phyloP scores from a whole-genome alignment of 1,140 invertebrate species.

The Dendroctonus valens region DNA sequence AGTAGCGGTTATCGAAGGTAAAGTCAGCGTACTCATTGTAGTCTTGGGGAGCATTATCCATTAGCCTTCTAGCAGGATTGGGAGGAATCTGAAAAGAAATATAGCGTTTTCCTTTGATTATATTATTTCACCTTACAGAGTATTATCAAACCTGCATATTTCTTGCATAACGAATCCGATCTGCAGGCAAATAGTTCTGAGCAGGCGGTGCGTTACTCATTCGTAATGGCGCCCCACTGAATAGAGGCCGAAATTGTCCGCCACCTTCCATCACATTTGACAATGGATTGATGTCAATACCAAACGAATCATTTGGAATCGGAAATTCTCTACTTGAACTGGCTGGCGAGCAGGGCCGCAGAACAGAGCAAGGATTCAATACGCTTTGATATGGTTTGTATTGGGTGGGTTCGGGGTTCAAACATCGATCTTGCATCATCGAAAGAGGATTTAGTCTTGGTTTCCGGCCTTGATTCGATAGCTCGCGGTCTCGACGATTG shows the following conservation, averaged over 20 bases:
- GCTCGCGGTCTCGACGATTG: not conserved
- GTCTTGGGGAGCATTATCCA: not conserved
- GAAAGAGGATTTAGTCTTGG: slow-evolving; percentile 2
- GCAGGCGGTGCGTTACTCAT: not conserved
- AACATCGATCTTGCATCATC: not conserved
- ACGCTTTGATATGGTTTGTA: slow-evolving; percentile 2
- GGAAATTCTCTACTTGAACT: not conserved
- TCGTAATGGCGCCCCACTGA: not conserved
- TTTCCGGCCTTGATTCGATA: not conserved
- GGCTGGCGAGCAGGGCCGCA: not conserved
- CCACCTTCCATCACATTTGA: not conserved
- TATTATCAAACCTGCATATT: not conserved
- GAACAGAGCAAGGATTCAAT: not conserved
- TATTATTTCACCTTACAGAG: no score
- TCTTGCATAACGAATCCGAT: not conserved
- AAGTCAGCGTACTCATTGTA: not conserved
- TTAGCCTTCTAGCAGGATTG: not conserved
- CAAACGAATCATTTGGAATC: not conserved
- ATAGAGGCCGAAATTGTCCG: not conserved
- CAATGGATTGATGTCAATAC: not conserved
- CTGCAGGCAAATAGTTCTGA: not conserved
- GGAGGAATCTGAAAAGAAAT: not conserved
- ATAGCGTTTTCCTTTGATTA: not conserved
- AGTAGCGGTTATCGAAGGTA: not conserved
- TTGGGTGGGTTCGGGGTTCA: not conserved